These are phyloP conservation scores for Ceyx cyanopectus DNA, from an alignment of 2,113 vertebrate genomes.

Conservation along the genomic window DNA sequence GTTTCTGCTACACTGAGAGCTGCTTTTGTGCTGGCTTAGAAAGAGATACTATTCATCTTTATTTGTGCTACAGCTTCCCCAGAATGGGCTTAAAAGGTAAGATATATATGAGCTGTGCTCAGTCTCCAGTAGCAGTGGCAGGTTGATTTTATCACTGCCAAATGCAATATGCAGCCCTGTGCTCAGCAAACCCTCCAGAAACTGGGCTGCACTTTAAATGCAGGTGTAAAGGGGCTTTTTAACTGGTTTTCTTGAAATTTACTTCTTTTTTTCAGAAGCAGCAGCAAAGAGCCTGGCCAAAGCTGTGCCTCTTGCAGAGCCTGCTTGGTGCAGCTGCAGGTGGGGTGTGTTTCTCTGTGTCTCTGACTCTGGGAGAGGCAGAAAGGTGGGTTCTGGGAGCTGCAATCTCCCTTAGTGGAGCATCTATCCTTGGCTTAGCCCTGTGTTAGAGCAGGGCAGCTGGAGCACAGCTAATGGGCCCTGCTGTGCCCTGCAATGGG, in stretches of 20 bases:
- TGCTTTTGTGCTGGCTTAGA: conserved; percentile 18
- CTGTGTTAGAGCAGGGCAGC: neutral
- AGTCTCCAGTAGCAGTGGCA: neutral
- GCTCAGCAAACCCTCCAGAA: neutral
- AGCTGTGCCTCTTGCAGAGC: neutral
- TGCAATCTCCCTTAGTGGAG: neutral
- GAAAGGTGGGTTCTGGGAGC: neutral
- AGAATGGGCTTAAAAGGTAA: conserved; percentile 46
- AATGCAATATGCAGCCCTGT: neutral
- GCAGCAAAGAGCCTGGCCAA: neutral
- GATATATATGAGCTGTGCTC: conserved; percentile 23
- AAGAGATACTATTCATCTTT: conserved; percentile 70
- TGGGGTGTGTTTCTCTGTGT: neutral
- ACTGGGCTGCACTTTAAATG: neutral
- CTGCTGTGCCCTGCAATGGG: neutral
- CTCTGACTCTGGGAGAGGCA: neutral
- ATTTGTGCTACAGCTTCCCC: conserved; percentile 52
- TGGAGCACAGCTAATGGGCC: neutral
- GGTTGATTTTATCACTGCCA: conserved; percentile 37
- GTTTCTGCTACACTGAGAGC: conserved; percentile 32
- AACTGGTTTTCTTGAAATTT: too few species aligned
- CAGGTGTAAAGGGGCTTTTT: neutral
- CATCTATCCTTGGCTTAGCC: neutral
- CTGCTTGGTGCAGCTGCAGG: neutral
- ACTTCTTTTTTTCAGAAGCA: neutral